Evolutionary conservation across 2,113 vertebrate species (phyloP), one percentile per base, ranked within the genome.

Genomic region (Tauraco erythrolophus): DNA sequence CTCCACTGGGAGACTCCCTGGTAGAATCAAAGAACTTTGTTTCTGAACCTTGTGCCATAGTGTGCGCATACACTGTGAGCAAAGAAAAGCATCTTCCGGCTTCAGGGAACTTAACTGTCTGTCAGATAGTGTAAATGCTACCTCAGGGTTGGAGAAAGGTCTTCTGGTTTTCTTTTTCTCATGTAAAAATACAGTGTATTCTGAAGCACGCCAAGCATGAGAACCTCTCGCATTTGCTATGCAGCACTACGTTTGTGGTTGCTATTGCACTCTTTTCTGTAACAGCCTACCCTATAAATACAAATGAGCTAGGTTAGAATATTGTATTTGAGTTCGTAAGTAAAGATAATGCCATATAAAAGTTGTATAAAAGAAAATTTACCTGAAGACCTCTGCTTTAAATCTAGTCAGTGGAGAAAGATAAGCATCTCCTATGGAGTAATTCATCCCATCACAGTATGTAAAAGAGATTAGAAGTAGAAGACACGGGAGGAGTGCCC

Each of bases 21-120:
- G 10, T 10, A n/a, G 82, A 62, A 48, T 30, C 9, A 19, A 58
- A 87, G 43, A 43, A 7, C 13, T 56, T 31, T 9, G 4, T 48
- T 57, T 35, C n/a, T n/a, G 19, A 66, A 11, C 31, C 5, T 48
- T 2, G 0, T 19, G 15, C 23, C 18, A 7, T 3, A 19, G 43
- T 1, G 4, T 2, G 25, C 4, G 1, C 11, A 30, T 17, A 16
- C 13, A 28, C 10, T 46, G 7, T 30, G 46, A 70, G 33, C 12
- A 77, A 77, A 94, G 35, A 4, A 30, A 77, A 87, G 18, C 8
- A 10, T 56, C 23, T 19, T 60, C 18, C 18, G 9, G 2, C 6
- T 37, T 39, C 21, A 61, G 19, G 7, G 46, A 57, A 53, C 5
- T 21, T 9, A n/a, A 23, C 6, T 56, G 19, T 9, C 46, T 71